Evolutionary conservation across 1,140 invertebrate genomes (phyloP).

Genomic region (Vanessa atalanta): DNA sequence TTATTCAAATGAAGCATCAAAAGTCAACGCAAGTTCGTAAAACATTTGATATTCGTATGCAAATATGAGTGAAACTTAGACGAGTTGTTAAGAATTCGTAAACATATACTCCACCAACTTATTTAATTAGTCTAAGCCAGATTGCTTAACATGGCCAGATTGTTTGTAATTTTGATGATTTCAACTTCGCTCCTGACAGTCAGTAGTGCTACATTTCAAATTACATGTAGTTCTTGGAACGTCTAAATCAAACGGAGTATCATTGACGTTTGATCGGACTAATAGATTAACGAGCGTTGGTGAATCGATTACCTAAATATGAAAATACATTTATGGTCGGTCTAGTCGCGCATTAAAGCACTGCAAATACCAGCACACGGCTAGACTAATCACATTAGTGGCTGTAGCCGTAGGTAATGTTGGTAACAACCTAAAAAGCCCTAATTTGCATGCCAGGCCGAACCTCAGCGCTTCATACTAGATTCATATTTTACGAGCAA

Average conservation of each 20-base stretch:
- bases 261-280: slow-evolving; percentile 15
- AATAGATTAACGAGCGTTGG: slow-evolving; percentile 24
- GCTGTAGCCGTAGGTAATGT: slow-evolving; percentile 60
- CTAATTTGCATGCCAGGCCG: slow-evolving; percentile 57
- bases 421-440: slow-evolving; percentile 62
- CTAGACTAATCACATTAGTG: slow-evolving; percentile 71
- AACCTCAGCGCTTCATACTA: slow-evolving; percentile 26
- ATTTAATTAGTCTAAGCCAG: slow-evolving; percentile 49
- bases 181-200: not conserved
- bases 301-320: slow-evolving; percentile 53
- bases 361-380: slow-evolving; percentile 56
- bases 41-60: slow-evolving; percentile 27
- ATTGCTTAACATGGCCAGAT: slow-evolving; percentile 23
- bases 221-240: not conserved
- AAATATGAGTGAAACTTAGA: slow-evolving; percentile 34
- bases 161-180: slow-evolving; percentile 27
- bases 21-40: slow-evolving; percentile 11
- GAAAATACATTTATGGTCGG: slow-evolving; percentile 51
- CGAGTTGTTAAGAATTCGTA: slow-evolving; percentile 41
- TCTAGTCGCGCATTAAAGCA: slow-evolving; percentile 60
- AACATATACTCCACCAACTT: slow-evolving; percentile 42
- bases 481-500: slow-evolving; percentile 22
- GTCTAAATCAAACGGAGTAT: slow-evolving; percentile 8
- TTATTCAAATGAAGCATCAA: slow-evolving; percentile 9
- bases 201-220: not conserved